Evolutionary conservation across 2,888 invertebrate species (phyloP).

Genomic region (Auanema freiburgensis): DNA sequence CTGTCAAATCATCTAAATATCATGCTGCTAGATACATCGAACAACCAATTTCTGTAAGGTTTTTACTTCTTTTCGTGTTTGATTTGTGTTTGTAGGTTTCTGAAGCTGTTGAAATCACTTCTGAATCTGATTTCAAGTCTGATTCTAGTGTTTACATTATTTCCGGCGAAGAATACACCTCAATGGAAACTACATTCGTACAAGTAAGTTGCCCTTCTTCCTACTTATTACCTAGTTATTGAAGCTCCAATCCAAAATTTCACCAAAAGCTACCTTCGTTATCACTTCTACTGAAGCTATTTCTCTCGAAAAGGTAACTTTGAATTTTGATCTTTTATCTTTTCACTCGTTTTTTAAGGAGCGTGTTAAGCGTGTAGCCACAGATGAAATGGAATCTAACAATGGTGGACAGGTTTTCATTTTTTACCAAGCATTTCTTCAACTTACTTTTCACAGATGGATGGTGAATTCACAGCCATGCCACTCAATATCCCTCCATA

Average conservation of each 20-base stretch:
- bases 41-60: conserved; percentile 29
- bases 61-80: conserved; percentile 8
- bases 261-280: conserved; percentile 28
- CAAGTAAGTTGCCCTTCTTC: conserved; percentile 12
- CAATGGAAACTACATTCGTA: conserved; percentile 33
- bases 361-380: conserved; percentile 46
- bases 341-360: conserved; percentile 10
- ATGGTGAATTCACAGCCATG: conserved; percentile 13
- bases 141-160: conserved; percentile 37
- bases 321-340: too few species aligned
- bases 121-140: conserved; percentile 24
- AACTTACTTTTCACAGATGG: too few species aligned
- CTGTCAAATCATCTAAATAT: conserved; percentile 33
- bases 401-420: not conserved
- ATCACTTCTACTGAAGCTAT: conserved; percentile 39
- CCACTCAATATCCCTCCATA: conserved; percentile 39
- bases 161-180: conserved; percentile 42
- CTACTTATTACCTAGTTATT: conserved; percentile 8
- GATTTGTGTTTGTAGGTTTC: conserved; percentile 19
- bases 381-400: conserved; percentile 24
- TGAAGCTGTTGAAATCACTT: conserved; percentile 26
- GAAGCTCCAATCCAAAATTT: conserved; percentile 28
- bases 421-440: not conserved
- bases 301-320: conserved; percentile 19
- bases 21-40: conserved; percentile 34